Percentiles rank a stretch among this genome's conserved stretches.
Conservation (phyloP, 2,888 invertebrate genomes). For the Polymixis flavicincta region DNA sequence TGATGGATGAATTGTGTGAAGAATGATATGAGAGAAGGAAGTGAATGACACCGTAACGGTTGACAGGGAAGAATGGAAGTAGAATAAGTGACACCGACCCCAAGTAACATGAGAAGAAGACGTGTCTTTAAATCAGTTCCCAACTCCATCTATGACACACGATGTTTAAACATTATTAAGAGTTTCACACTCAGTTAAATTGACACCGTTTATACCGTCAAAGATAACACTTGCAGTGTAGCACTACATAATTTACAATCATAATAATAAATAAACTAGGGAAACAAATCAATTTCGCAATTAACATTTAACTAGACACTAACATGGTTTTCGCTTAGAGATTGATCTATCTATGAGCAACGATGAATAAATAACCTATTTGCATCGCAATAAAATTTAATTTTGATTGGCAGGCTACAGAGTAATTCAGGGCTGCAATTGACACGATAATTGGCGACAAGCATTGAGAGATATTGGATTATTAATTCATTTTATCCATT, state of each 20-base stretch:
- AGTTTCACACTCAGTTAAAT: slow-evolving; percentile 12
- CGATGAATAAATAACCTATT: slow-evolving; percentile 43
- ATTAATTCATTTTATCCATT: slow-evolving; percentile 55
- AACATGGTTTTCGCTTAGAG: slow-evolving; percentile 60
- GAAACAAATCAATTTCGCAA: slow-evolving; percentile 59
- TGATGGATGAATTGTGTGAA: no score
- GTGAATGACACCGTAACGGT: no score
- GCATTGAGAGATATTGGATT: slow-evolving; percentile 69
- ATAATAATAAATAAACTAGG: slow-evolving; percentile 47
- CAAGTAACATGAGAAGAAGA: no score
- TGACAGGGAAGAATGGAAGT: no score
- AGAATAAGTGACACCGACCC: no score
- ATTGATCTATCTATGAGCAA: slow-evolving; percentile 42
- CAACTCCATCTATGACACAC: not conserved
- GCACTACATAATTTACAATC: slow-evolving; percentile 20
- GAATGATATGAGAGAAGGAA: no score
- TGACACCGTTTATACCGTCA: slow-evolving; percentile 23
- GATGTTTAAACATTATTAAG: not conserved
- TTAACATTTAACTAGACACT: slow-evolving; percentile 61
- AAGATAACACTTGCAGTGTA: slow-evolving; percentile 28
- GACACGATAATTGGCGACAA: slow-evolving; percentile 70
- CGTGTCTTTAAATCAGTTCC: not conserved
- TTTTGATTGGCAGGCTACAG: slow-evolving; percentile 65
- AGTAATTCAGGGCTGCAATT: slow-evolving; percentile 66
- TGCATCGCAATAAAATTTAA: slow-evolving; percentile 59